Evolutionary conservation across 1,140 invertebrate genomes (phyloP).

Genomic region (Octopus sinensis): DNA sequence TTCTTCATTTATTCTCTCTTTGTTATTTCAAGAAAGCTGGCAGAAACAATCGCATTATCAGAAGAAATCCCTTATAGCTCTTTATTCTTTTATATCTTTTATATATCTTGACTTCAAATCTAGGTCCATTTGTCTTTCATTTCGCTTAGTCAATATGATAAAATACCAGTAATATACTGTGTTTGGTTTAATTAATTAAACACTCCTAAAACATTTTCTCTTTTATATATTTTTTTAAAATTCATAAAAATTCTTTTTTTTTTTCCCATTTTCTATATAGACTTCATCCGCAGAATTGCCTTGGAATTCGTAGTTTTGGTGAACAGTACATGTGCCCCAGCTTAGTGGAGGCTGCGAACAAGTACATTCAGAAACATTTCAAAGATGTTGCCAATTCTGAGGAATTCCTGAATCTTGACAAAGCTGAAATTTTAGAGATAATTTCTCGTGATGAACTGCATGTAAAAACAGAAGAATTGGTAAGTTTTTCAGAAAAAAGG

Average conservation of each 20-base stretch:
- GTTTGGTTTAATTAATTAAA: too few relatives aligned
- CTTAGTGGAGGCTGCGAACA: conserved; percentile 74
- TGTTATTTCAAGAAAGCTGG: too few relatives aligned
- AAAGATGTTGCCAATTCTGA: conserved; percentile 73
- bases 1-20: too few relatives aligned
- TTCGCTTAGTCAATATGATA: too few relatives aligned
- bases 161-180: too few relatives aligned
- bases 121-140: too few relatives aligned
- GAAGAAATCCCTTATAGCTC: too few relatives aligned
- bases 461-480: conserved; percentile 66
- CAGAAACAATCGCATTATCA: too few relatives aligned
- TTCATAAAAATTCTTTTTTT: not conserved
- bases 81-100: too few relatives aligned
- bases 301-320: conserved; percentile 79
- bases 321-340: conserved; percentile 74
- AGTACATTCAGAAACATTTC: conserved; percentile 82
- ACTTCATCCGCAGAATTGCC: conserved; percentile 79
- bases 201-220: not conserved
- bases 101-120: too few relatives aligned
- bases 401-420: conserved; percentile 71
- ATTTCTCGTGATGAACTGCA: conserved; percentile 77
- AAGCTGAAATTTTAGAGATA: conserved; percentile 70
- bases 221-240: not conserved
- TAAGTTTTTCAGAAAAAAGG: conserved; percentile 29
- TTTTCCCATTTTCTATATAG: conserved; percentile 55